Evolutionary conservation across 2,888 invertebrate genomes (phyloP), one percentile per base, ranked within the genome.

Genomic region (Brenthis hecate): DNA sequence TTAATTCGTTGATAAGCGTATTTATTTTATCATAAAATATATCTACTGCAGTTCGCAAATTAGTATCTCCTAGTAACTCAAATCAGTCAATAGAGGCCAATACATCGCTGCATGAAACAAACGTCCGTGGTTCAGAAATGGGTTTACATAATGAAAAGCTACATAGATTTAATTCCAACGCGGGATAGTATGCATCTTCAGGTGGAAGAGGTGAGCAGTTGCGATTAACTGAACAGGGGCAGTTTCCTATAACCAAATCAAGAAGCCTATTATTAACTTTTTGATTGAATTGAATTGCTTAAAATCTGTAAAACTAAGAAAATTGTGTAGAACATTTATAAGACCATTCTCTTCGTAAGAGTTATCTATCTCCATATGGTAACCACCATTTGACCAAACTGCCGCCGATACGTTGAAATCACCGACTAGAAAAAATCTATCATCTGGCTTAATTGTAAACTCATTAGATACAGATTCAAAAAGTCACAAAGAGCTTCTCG

Each of bases 11-110:
- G 19, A 60, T 32, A 16, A 50, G 11, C 2, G 11, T n/a, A 16
- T 60, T 60, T 36, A 60, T 48, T 47, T n/a, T 60, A 11, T 23
- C 13, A 5, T 60, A 60, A 28, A 60, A 60, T 14, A 60, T 19
- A 48, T 60, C 48, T 13, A 60, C 60, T 14, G 60, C 60, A 6
- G 14, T 5, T 2, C 11, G 13, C 6, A 48, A 19, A 48, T 60
- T 13, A 47, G 1, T 19, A 11, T 48, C 6, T 14, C 43, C 32
- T 57, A 57, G 3, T 57, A 57, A 57, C 6, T 43, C 36, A 16
- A 36, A 6, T 43, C 36, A 56, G 4, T 56, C 56, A 16, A 57
- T 16, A n/a, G 28, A 14, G 3, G 16, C n/a, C 8, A 57, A 16
- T 8, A 11, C 57, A 43, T 36, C 32, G 43, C 57, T n/a, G 6